Conservation (phyloP, 1,140 invertebrate species). For the Cyclina sinensis region DNA sequence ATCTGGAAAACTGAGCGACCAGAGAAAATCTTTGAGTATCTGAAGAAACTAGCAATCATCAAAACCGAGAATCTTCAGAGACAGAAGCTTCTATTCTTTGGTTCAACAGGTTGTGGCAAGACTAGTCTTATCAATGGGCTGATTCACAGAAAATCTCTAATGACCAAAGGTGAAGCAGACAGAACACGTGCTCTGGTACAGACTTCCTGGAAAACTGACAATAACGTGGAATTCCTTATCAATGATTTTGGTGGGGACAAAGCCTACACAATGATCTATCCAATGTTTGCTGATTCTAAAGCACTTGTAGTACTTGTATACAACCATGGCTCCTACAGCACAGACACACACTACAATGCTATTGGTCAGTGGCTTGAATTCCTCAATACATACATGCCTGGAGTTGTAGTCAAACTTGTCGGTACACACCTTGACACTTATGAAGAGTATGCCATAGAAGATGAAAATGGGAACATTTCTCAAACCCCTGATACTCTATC, state of each 20-base stretch:
- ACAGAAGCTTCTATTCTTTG: conserved; percentile 84
- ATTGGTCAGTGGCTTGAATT: conserved; percentile 85
- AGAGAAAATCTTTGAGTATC: conserved; percentile 84
- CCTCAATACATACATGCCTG: conserved; percentile 78
- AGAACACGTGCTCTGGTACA: conserved; percentile 78
- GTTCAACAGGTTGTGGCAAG: conserved; percentile 83
- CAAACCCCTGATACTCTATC: conserved; percentile 37
- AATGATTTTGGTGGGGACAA: conserved; percentile 84
- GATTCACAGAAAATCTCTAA: conserved; percentile 75
- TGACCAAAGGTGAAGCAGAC: conserved; percentile 71
- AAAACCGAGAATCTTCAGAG: conserved; percentile 84
- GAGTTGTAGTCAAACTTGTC: conserved; percentile 84
- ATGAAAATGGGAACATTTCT: conserved; percentile 63
- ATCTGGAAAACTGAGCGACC: conserved; percentile 85
- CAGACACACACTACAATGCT: conserved; percentile 75
- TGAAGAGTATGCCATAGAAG: conserved; percentile 63
- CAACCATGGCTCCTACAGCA: conserved; percentile 79
- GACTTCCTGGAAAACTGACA: conserved; percentile 83
- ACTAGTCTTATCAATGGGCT: conserved; percentile 81
- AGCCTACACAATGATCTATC: conserved; percentile 80
- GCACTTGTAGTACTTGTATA: conserved; percentile 84
- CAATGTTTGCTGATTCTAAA: conserved; percentile 83
- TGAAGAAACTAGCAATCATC: conserved; percentile 83
- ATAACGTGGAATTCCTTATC: conserved; percentile 84
- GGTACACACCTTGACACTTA: conserved; percentile 81